These are phyloP conservation scores for Lasioglossum albipes DNA, from an alignment of 1,140 invertebrate genomes.

Conservation along the genomic window DNA sequence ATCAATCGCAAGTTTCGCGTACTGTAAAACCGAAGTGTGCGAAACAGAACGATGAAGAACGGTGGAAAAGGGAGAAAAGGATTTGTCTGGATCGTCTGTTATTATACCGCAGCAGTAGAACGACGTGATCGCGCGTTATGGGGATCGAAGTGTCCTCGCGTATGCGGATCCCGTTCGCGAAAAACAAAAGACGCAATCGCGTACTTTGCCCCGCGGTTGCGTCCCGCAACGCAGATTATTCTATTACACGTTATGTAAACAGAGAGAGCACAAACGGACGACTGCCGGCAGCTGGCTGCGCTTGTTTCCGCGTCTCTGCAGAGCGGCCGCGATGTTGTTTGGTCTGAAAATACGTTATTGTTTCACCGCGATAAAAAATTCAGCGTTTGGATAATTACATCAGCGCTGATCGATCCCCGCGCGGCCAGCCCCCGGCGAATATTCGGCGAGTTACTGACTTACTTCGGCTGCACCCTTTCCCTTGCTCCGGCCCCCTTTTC, in stretches of 20 bases:
- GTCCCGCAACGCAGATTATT: slow-evolving; percentile 71
- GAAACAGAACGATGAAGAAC: neutral
- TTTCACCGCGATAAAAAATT: slow-evolving; percentile 78
- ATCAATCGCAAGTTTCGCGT: no score
- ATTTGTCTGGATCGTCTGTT: neutral
- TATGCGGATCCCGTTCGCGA: slow-evolving; percentile 4
- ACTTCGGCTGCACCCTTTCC: slow-evolving; percentile 57
- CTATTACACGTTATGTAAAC: slow-evolving; percentile 75
- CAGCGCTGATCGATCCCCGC: slow-evolving; percentile 68
- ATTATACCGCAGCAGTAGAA: slow-evolving; percentile 16
- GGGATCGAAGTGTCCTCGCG: slow-evolving; percentile 33
- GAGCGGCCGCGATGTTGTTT: slow-evolving; percentile 67
- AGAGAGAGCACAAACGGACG: slow-evolving; percentile 51
- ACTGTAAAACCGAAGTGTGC: neutral
- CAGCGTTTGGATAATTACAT: slow-evolving; percentile 77
- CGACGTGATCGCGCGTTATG: slow-evolving; percentile 18
- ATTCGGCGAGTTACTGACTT: slow-evolving; percentile 73
- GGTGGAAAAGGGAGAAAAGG: neutral
- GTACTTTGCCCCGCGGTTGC: no score
- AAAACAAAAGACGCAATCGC: slow-evolving; percentile 44
- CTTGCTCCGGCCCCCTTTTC: neutral
- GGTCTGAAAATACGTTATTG: slow-evolving; percentile 78
- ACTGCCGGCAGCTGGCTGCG: slow-evolving; percentile 8
- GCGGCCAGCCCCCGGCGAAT: slow-evolving; percentile 56
- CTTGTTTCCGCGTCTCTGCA: slow-evolving; percentile 43